phyloP scores from a whole-genome alignment of 2,797 vertebrate genomes.

The Acanthiza pusilla region DNA sequence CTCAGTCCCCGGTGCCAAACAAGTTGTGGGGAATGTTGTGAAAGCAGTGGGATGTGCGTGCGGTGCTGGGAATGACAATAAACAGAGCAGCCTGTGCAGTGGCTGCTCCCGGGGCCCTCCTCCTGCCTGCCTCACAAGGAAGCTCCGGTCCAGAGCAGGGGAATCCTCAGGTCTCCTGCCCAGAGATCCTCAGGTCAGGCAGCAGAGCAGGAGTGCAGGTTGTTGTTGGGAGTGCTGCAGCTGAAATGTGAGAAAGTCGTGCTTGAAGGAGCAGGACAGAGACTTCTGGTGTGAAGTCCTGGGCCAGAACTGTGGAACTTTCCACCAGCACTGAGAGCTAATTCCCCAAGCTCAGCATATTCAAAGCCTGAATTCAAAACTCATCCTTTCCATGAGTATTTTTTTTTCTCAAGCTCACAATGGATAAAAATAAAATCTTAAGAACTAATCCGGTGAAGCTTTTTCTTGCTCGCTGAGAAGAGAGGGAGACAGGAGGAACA shows the following conservation, averaged over 20 bases:
- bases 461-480: background rate
- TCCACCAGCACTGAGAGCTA: constrained; percentile 11
- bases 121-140: background rate
- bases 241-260: background rate
- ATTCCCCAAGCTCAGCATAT: constrained; percentile 51
- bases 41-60: background rate
- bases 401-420: background rate
- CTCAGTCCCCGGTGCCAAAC: background rate
- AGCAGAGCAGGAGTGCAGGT: background rate
- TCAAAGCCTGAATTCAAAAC: constrained; percentile 37
- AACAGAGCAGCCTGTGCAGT: background rate
- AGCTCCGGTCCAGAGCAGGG: background rate
- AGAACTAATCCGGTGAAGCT: background rate
- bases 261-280: background rate
- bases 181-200: background rate
- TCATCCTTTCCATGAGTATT: constrained; percentile 49
- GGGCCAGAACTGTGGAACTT: constrained; percentile 43
- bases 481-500: constrained; percentile 4
- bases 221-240: background rate
- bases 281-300: background rate
- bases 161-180: background rate
- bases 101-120: background rate
- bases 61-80: background rate
- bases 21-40: background rate
- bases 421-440: constrained; percentile 45